Base-by-base conservation (phyloP, 2,113 vertebrate genomes). In the Ginglymostoma cirratum region DNA sequence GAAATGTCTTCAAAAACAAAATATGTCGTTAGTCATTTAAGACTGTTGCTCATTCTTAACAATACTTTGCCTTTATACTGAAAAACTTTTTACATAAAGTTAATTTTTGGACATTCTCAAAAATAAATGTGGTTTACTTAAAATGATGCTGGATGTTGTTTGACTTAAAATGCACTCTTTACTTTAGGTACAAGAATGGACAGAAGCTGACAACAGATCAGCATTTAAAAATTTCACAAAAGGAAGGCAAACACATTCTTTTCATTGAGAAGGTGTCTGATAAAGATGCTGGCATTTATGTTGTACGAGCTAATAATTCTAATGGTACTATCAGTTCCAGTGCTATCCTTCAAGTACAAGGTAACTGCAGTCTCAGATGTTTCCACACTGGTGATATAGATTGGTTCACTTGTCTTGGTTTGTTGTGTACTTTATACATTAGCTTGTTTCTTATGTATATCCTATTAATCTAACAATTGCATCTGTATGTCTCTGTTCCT, bases 111-210 rank as follows among this genome's bases (percentile, higher is more conserved):
- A 72, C 38, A 52, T 76, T 70, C 27, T 95, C 72, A 38, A 48
- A 93, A 93, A 48, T 95, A 72, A 19, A 95, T 52, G 2, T 72
- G 67, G 42, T 70, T 45, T 70, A 69, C 21, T 69, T 69, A 27
- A 94, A 69, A 67, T 94, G 65, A 66, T 72, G 42, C 52, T 66
- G 34, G 34, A 97, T 96, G 96, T 96, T 96, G 96, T 96, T 97
- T 98, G 97, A 98, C 96, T 97, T 97, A 97, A 97, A 97, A 97
- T 97, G 97, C 97, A 97, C 98, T 98, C 97, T 98, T 97, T 98
- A 96, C 98, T 98, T 97, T 97, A 99, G 98, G 98, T 98, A 98
- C 98, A 98, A 98, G 98, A 98, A 98, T 96, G 98, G 98, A 96
- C 97, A 98, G 97, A 98, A 97, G 97, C 80, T 98, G 97, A 97